Percentiles rank a stretch among this genome's conserved stretches.
Evolutionary conservation across 1,140 invertebrate species (phyloP).

Genomic region (Brachionus paranguensis): DNA sequence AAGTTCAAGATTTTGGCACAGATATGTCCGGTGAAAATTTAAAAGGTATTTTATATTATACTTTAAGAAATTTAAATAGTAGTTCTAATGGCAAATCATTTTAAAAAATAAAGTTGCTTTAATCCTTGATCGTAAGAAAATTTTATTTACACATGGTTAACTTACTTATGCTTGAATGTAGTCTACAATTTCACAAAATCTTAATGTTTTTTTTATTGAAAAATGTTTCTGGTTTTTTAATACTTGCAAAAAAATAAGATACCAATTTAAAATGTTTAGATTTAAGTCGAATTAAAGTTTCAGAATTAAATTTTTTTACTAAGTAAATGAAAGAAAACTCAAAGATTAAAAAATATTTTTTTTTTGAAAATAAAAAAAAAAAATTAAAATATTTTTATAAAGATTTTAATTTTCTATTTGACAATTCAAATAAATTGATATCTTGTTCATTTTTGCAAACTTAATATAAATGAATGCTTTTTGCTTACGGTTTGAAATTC

Average conservation of each 20-base stretch:
- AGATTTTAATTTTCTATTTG: no score
- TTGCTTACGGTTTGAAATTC: not conserved
- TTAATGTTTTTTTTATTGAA: not conserved
- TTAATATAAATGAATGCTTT: not conserved
- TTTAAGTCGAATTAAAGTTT: no score
- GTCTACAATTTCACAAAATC: not conserved
- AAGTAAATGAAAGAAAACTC: no score
- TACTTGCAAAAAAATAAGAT: not conserved
- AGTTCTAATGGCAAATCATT: not conserved
- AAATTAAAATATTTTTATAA: no score
- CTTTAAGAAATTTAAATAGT: not conserved
- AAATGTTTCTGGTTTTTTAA: not conserved
- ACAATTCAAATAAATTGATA: not conserved
- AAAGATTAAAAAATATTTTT: no score
- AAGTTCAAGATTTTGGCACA: not conserved
- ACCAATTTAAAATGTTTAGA: not conserved
- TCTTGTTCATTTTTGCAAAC: not conserved
- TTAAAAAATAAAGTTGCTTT: not conserved
- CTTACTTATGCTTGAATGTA: not conserved
- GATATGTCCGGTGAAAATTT: slow-evolving; percentile 22
- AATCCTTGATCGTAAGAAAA: slow-evolving; percentile 18
- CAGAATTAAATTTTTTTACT: no score
- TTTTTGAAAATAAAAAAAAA: no score
- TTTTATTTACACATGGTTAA: not conserved
- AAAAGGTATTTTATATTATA: not conserved